These are phyloP conservation scores for Dione vanillae DNA, from an alignment of 2,888 invertebrate species.

Conservation along the genomic window DNA sequence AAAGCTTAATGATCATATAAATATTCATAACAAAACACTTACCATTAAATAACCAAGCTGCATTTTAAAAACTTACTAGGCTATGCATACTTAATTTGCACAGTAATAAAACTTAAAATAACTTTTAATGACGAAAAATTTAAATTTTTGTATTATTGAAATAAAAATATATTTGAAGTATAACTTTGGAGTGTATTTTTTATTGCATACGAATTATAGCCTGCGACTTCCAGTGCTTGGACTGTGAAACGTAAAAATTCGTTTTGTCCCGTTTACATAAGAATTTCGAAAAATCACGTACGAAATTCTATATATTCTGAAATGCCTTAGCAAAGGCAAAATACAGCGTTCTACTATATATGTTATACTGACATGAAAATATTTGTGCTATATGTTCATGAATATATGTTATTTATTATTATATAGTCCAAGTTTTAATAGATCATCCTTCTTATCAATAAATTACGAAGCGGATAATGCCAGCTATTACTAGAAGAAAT, in stretches of 20 bases:
- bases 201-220: neutral
- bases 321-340: no score
- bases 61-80: constrained; percentile 23
- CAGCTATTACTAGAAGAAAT: neutral
- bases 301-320: no score
- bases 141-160: constrained; percentile 8
- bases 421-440: neutral
- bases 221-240: no score
- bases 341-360: no score
- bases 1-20: constrained; percentile 29
- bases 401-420: no score
- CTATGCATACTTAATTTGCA: constrained; percentile 19
- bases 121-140: constrained; percentile 12
- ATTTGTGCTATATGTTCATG: no score
- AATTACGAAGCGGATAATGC: neutral
- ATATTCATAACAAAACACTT: constrained; percentile 28
- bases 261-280: no score
- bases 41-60: constrained; percentile 21
- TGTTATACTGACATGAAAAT: no score
- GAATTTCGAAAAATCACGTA: no score
- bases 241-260: no score
- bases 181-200: neutral
- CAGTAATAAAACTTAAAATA: constrained; percentile 10
- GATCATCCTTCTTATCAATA: neutral
- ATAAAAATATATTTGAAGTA: neutral